Evolutionary conservation across 1,140 invertebrate species (phyloP), one percentile per base, ranked within the genome.

Genomic region (Drosophila pallidifrons): DNA sequence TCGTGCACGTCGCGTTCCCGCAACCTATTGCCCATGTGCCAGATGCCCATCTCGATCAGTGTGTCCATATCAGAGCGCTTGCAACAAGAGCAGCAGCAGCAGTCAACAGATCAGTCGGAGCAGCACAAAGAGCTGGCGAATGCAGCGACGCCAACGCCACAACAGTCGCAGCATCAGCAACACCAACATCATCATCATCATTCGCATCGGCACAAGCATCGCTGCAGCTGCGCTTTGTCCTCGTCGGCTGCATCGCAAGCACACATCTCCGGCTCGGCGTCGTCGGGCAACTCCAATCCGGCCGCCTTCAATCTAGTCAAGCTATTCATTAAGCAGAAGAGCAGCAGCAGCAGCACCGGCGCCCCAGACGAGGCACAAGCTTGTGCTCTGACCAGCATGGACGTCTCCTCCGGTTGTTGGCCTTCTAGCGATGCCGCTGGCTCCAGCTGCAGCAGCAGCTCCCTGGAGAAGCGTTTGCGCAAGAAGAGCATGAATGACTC

Each of bases 321-420:
- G 92, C 93, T 97, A 43, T 98, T 97, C 88, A 97, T 98, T 94
- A 97, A 97, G 92, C 97, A 98, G 88, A 97, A 97, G 91, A 97
- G 96, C 89, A 89, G 58, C 66, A 90, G 74, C 65, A 95, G 82
- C 67, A 81, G 80, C 60, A 95, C 13, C 11, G 30, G 54, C 32
- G 64, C 10, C 95, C 58, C 71, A 35, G 93, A 94, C 61, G 83
- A 90, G 59, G 25, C 65, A 11, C 73, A 85, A 43, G 82, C 91
- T 5, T 86, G 91, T 59, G 81, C 75, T 5, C 93, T 94, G 41
- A 94, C 95, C 77, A 95, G 94, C 73, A 94, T 95, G 92, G 93
- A 95, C 82, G 94, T 95, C 65, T 93, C 95, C 58, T 95, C 94
- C 0, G 94, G 94, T 76, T 94, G 94, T 75, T 95, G 94, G 94